Evolutionary conservation across 2,113 vertebrate species (phyloP).

Genomic region (Anhinga anhinga): DNA sequence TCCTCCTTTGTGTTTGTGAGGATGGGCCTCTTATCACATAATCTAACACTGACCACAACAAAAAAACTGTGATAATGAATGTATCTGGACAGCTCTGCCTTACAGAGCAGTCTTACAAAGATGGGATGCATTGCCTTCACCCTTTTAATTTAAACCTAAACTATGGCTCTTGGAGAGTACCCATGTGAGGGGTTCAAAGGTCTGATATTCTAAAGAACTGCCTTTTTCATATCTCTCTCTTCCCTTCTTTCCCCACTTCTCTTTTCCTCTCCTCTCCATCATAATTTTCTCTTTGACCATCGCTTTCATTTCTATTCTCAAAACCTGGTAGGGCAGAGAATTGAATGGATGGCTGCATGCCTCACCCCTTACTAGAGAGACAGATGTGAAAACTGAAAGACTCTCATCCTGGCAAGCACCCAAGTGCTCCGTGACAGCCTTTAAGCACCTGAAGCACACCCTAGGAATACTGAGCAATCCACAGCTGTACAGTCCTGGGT

Average conservation of each 20-base stretch:
- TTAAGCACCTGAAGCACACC: background rate
- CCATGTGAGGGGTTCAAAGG: background rate
- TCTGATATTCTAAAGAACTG: background rate
- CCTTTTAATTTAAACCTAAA: background rate
- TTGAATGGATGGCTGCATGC: background rate
- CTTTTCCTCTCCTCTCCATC: background rate
- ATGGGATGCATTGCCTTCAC: background rate
- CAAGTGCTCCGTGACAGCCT: background rate
- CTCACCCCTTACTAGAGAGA: background rate
- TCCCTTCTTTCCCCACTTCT: background rate
- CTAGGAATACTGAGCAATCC: slow-evolving; percentile 43
- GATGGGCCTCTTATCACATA: background rate
- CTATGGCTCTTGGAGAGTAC: background rate
- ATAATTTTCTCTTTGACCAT: background rate
- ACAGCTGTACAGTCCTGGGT: background rate
- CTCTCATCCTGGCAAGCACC: background rate
- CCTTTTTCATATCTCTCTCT: background rate
- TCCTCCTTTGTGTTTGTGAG: background rate
- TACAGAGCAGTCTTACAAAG: background rate
- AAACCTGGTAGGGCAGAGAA: background rate
- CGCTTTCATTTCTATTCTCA: background rate
- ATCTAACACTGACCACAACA: background rate
- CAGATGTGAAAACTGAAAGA: background rate
- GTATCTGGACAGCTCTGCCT: background rate
- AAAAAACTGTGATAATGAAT: background rate